Conservation (phyloP, 1,140 invertebrate genomes). For the Eulimnadia texana region DNA sequence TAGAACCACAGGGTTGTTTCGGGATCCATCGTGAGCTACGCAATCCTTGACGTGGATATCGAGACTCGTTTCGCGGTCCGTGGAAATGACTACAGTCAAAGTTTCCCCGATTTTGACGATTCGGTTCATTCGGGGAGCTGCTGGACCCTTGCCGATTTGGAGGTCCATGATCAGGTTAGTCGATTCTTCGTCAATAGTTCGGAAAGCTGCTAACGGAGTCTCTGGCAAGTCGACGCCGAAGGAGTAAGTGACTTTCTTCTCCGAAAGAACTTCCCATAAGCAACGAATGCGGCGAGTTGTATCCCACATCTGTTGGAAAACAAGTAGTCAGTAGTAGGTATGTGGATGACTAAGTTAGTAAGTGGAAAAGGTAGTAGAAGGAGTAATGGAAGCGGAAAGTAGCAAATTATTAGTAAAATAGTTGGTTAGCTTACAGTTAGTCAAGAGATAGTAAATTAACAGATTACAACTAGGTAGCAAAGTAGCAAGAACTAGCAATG, state of each 20-base stretch:
- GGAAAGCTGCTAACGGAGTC: constrained; percentile 60
- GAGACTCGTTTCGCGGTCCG: constrained; percentile 61
- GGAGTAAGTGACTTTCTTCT: constrained; percentile 53
- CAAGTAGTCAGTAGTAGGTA: not conserved
- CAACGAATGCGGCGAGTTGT: constrained; percentile 59
- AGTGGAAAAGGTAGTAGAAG: no score
- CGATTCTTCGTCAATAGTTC: constrained; percentile 63
- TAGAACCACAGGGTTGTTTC: constrained; percentile 45
- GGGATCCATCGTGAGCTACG: constrained; percentile 48
- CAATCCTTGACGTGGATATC: constrained; percentile 60
- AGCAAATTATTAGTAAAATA: no score
- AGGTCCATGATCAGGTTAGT: constrained; percentile 64
- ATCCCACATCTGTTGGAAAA: constrained; percentile 46
- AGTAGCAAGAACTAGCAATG: no score
- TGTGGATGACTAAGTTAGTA: no score
- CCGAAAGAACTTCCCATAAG: constrained; percentile 64
- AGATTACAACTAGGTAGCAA: no score
- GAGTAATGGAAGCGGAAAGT: no score
- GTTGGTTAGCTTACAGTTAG: no score
- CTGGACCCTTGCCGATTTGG: constrained; percentile 56
- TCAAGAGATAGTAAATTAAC: no score
- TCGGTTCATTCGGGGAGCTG: constrained; percentile 54
- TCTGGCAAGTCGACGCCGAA: constrained; percentile 63
- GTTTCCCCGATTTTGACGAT: constrained; percentile 67
- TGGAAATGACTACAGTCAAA: constrained; percentile 67